Percentiles rank a stretch among this genome's conserved stretches.
Evolutionary conservation across 2,888 invertebrate species (phyloP).

Genomic region (Lagria hirta): DNA sequence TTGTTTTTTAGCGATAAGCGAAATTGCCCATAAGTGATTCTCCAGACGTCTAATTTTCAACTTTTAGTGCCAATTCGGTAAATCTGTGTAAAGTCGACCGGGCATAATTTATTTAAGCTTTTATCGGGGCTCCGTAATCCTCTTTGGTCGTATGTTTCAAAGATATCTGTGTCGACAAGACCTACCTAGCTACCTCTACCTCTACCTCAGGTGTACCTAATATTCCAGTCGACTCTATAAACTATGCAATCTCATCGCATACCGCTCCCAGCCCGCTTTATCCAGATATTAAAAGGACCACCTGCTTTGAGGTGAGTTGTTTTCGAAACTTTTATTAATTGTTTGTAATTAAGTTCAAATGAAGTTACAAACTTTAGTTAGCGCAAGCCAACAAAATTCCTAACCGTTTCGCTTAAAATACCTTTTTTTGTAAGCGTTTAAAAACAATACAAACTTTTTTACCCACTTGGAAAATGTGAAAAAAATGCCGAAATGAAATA

Average conservation of each 20-base stretch:
- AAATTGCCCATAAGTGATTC: too few species aligned
- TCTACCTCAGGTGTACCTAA: conserved; percentile 24
- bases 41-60: too few species aligned
- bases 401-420: too few species aligned
- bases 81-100: conserved; percentile 9
- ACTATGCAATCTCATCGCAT: conserved; percentile 30
- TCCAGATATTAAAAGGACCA: conserved; percentile 25
- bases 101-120: conserved; percentile 21
- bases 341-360: conserved; percentile 27
- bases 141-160: conserved; percentile 10
- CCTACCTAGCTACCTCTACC: conserved; percentile 4
- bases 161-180: conserved; percentile 1
- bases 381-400: too few species aligned
- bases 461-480: too few species aligned
- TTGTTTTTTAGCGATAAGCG: too few species aligned
- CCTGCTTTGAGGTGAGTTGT: conserved; percentile 23
- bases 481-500: too few species aligned
- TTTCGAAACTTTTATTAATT: conserved; percentile 29
- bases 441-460: too few species aligned
- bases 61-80: conserved; percentile 8
- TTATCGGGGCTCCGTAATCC: conserved; percentile 17
- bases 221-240: conserved; percentile 28
- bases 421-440: too few species aligned
- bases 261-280: conserved; percentile 7
- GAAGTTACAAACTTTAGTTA: conserved; percentile 26